Evolutionary conservation across 2,113 vertebrate genomes (phyloP).

Genomic region (Myotis lucifugus): DNA sequence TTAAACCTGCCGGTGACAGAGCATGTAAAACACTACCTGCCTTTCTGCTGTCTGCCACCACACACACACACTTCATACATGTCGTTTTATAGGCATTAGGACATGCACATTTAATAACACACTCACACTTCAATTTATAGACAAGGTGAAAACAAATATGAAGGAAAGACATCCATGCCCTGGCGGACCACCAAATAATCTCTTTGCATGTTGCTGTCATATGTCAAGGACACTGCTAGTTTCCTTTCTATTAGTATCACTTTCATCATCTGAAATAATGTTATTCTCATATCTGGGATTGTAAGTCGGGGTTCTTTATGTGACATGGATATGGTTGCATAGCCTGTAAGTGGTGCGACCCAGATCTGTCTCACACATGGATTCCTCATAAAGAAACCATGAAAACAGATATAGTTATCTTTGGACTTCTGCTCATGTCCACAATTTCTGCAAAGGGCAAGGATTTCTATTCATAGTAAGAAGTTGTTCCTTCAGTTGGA

Average conservation of each 20-base stretch:
- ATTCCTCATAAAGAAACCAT: conserved; percentile 35
- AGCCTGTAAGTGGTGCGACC: background rate
- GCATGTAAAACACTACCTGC: background rate
- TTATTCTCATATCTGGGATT: background rate
- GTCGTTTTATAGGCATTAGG: background rate
- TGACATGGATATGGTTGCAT: background rate
- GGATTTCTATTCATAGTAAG: background rate
- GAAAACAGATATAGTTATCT: background rate
- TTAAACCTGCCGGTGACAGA: background rate
- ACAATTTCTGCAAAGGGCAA: background rate
- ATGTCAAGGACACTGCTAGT: background rate
- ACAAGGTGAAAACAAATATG: background rate
- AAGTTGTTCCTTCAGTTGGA: background rate
- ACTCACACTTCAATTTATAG: background rate
- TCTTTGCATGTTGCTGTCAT: background rate
- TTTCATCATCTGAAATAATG: background rate
- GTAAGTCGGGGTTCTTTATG: background rate
- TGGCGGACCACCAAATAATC: background rate
- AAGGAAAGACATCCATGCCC: background rate
- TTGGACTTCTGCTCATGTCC: background rate
- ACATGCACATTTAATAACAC: background rate
- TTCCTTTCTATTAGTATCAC: background rate
- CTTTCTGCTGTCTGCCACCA: background rate
- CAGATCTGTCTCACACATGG: background rate
- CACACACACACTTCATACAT: background rate